Percentiles rank a stretch among this genome's conserved stretches.
Conservation (phyloP, 2,888 invertebrate genomes). For the Microctonus hyperodae region DNA sequence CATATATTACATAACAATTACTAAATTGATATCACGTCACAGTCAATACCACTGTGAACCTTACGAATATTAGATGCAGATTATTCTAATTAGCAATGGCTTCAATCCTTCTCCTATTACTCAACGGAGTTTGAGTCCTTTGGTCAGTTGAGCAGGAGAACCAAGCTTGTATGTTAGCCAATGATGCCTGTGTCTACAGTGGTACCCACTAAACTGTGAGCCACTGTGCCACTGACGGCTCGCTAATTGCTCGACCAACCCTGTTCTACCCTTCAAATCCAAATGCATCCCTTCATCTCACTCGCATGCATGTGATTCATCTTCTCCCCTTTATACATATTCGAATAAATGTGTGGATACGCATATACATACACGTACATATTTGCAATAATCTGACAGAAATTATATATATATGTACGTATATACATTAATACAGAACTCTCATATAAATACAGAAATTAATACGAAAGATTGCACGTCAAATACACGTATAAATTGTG, state of each 20-base stretch:
- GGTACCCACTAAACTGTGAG: conserved; percentile 48
- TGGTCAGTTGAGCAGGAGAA: conserved; percentile 50
- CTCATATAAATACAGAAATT: too few relatives aligned
- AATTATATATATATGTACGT: background rate
- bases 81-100: conserved; percentile 58
- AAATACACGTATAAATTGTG: too few relatives aligned
- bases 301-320: conserved; percentile 32
- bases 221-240: conserved; percentile 63
- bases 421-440: background rate
- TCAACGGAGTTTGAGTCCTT: conserved; percentile 42
- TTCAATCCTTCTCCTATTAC: conserved; percentile 42
- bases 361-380: background rate
- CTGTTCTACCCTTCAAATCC: conserved; percentile 58
- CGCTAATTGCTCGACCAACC: conserved; percentile 62
- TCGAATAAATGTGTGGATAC: background rate
- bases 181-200: conserved; percentile 1
- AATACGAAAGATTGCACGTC: too few relatives aligned
- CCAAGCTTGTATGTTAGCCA: conserved; percentile 37
- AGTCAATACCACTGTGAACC: conserved; percentile 2
- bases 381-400: background rate
- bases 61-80: conserved; percentile 34
- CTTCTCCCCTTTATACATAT: background rate
- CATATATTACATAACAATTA: background rate
- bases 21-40: background rate
- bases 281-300: conserved; percentile 57